A percentile compares a stretch with the other conserved stretches of the same genome.
Evolutionary conservation across 30 jellyfish, hydroid and myxozoan species (phyloP).

Genomic region (Haliclystus octoradiatus): DNA sequence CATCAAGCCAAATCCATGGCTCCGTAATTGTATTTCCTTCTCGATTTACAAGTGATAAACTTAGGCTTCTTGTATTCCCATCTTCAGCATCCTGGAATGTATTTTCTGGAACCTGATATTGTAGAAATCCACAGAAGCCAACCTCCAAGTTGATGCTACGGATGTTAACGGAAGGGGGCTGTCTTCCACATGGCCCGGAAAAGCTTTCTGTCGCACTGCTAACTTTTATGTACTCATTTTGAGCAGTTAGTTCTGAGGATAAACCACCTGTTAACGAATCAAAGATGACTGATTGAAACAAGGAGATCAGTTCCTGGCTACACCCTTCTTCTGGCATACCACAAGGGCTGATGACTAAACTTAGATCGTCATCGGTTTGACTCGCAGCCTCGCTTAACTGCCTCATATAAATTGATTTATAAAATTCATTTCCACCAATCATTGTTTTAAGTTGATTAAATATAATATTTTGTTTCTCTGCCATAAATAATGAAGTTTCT

Average conservation of each 20-base stretch:
- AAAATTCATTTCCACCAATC: conserved; percentile 17
- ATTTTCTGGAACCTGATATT: conserved; percentile 36
- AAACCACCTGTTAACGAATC: conserved; percentile 4
- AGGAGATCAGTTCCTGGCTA: conserved; percentile 16
- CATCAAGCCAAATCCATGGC: conserved; percentile 48
- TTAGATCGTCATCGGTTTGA: background rate
- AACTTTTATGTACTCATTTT: no score
- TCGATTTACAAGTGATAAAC: conserved; percentile 2
- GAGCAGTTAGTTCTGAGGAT: conserved; percentile 14
- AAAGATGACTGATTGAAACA: conserved; percentile 20
- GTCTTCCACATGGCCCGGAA: conserved; percentile 62
- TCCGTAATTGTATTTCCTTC: background rate
- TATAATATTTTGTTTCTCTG: conserved; percentile 20
- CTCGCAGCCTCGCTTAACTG: conserved; percentile 17
- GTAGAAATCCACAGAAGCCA: conserved; percentile 31
- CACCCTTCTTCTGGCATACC: conserved; percentile 18
- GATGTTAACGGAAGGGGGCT: conserved; percentile 33
- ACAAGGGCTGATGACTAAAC: conserved; percentile 64
- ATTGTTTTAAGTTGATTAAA: conserved; percentile 7
- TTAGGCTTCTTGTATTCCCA: conserved; percentile 59
- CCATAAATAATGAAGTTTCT: conserved; percentile 15
- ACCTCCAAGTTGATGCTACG: conserved; percentile 55
- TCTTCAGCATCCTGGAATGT: conserved; percentile 68
- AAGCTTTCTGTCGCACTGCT: conserved; percentile 14
- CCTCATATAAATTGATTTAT: conserved; percentile 28